Conservation (phyloP, 1,140 invertebrate genomes). For the Dryas iulia region DNA sequence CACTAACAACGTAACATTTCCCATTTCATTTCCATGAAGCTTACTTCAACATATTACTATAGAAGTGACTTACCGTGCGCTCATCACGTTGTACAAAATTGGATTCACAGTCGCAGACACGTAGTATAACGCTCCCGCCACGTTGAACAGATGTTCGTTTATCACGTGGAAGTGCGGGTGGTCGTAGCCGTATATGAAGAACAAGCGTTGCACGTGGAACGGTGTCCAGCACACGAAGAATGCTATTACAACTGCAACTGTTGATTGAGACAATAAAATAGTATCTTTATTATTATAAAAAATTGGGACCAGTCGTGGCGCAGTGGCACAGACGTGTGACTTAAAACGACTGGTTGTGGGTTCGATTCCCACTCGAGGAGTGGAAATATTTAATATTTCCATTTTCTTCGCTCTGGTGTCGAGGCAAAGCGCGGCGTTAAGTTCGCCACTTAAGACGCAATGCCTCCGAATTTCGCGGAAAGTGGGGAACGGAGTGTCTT, state of each 20-base stretch:
- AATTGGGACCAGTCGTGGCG: too few species aligned
- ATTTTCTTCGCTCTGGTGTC: too few species aligned
- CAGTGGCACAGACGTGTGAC: too few species aligned
- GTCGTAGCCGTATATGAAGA: slow-evolving; percentile 86
- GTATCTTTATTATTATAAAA: background rate
- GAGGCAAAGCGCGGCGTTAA: too few species aligned
- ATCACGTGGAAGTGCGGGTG: slow-evolving; percentile 83
- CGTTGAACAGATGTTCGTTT: slow-evolving; percentile 90
- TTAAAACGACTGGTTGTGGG: too few species aligned
- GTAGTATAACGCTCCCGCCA: slow-evolving; percentile 92
- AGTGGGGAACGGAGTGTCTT: too few species aligned
- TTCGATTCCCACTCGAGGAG: too few species aligned
- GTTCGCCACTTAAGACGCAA: too few species aligned
- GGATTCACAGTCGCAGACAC: slow-evolving; percentile 93
- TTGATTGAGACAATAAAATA: background rate
- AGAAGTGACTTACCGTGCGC: slow-evolving; percentile 72
- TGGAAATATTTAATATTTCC: too few species aligned
- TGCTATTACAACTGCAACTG: slow-evolving; percentile 96
- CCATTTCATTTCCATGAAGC: background rate
- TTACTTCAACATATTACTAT: background rate
- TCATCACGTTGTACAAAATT: slow-evolving; percentile 95
- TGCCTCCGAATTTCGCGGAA: too few species aligned
- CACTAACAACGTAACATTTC: background rate
- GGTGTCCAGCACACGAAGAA: slow-evolving; percentile 99
- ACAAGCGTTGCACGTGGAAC: slow-evolving; percentile 94